These are phyloP conservation scores for Anniella stebbinsi DNA, from an alignment of 2,797 vertebrate genomes.

Conservation along the genomic window DNA sequence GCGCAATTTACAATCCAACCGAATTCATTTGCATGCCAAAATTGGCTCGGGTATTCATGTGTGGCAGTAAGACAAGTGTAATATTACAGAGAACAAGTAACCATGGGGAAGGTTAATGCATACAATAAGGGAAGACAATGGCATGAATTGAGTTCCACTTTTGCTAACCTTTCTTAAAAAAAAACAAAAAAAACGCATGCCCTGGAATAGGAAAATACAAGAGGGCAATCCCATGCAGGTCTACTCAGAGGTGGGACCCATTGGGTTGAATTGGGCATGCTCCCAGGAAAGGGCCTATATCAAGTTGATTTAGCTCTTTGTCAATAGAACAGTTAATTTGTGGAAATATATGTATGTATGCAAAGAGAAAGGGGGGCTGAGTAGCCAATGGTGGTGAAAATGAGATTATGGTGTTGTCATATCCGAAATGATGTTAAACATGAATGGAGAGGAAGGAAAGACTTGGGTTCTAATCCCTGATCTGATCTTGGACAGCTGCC, in stretches of 20 bases:
- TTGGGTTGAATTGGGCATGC: background rate
- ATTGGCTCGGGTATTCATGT: slow-evolving; percentile 92
- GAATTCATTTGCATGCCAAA: slow-evolving; percentile 96
- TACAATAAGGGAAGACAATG: slow-evolving; percentile 90
- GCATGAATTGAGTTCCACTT: slow-evolving; percentile 89
- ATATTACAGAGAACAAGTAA: slow-evolving; percentile 93
- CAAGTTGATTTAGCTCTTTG: background rate
- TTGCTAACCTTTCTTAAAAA: slow-evolving; percentile 84
- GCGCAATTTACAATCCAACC: slow-evolving; percentile 86
- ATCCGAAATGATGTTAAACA: background rate
- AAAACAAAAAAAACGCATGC: background rate
- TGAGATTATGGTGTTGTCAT: background rate
- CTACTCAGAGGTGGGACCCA: background rate
- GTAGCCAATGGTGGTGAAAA: background rate
- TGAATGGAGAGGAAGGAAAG: background rate
- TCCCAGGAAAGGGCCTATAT: background rate
- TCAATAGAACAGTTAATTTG: background rate
- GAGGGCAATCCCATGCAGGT: background rate
- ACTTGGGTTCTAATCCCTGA: background rate
- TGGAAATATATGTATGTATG: background rate
- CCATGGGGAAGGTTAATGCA: slow-evolving; percentile 93
- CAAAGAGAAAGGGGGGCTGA: background rate
- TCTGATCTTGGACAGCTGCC: background rate
- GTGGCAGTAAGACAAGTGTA: slow-evolving; percentile 95
- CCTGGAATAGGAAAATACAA: background rate